Evolutionary conservation across 2,113 vertebrate species (phyloP).

Genomic region (Planiliza haematocheilus): DNA sequence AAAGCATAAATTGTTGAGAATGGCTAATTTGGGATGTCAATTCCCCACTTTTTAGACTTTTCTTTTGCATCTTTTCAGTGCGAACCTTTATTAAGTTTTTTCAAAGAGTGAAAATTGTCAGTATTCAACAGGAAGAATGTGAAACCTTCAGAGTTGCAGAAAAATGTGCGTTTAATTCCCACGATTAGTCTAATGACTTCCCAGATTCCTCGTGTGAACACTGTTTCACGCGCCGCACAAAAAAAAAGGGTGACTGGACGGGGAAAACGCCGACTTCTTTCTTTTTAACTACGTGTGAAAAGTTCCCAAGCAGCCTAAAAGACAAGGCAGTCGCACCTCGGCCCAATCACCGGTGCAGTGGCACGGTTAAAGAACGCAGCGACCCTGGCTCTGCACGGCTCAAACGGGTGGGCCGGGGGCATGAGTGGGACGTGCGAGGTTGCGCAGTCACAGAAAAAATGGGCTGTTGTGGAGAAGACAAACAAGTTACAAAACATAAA

Average conservation of each 20-base stretch:
- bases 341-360: slow-evolving; percentile 43
- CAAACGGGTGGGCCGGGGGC: slow-evolving; percentile 57
- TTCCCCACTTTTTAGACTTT: slow-evolving; percentile 1
- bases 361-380: slow-evolving; percentile 52
- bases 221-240: too few relatives aligned
- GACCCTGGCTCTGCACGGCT: slow-evolving; percentile 55
- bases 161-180: too few relatives aligned
- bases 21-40: too few relatives aligned
- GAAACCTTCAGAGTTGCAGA: too few relatives aligned
- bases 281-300: slow-evolving; percentile 36
- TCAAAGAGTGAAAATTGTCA: background rate
- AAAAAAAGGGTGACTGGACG: too few relatives aligned
- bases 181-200: too few relatives aligned
- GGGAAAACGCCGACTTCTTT: slow-evolving; percentile 15
- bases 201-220: too few relatives aligned
- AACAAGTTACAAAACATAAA: slow-evolving; percentile 37
- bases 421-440: slow-evolving; percentile 69
- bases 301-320: slow-evolving; percentile 12
- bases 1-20: background rate
- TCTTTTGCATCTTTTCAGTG: slow-evolving; percentile 2
- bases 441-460: slow-evolving; percentile 53
- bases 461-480: slow-evolving; percentile 39
- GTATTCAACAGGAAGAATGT: too few relatives aligned
- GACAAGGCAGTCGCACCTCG: slow-evolving; percentile 45
- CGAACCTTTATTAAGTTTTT: background rate